A percentile compares a stretch with the other conserved stretches of the same genome.
Conservation (phyloP, 2,888 invertebrate genomes). For the Sceliomorpha sp. region DNA sequence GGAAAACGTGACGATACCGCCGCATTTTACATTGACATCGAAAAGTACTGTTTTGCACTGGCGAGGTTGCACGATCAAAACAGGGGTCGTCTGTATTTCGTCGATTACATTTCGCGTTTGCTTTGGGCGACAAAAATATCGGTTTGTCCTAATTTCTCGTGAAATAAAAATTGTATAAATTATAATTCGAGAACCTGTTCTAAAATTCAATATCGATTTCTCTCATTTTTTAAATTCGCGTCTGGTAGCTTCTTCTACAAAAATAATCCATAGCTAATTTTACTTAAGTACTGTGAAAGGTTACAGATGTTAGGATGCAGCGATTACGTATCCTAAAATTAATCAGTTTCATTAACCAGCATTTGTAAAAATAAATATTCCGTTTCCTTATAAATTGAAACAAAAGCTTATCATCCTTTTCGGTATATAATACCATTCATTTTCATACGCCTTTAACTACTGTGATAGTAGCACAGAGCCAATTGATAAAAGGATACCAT, state of each 20-base stretch:
- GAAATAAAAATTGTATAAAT: too few species aligned
- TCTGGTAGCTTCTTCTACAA: too few species aligned
- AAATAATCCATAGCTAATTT: too few species aligned
- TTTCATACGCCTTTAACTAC: conserved; percentile 17
- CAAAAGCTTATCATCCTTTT: neutral
- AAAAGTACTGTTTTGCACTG: conserved; percentile 5
- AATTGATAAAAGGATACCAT: conserved; percentile 24
- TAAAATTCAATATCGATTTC: too few species aligned
- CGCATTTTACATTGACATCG: conserved; percentile 3
- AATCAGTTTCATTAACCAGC: neutral
- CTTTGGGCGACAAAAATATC: too few species aligned
- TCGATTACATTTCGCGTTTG: conserved; percentile 6
- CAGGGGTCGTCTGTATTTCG: conserved; percentile 15
- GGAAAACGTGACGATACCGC: conserved; percentile 34
- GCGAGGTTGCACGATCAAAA: neutral
- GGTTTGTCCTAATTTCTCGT: too few species aligned
- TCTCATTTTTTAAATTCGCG: too few species aligned
- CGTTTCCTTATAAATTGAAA: neutral
- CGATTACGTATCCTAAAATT: too few species aligned
- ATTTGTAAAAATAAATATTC: neutral
- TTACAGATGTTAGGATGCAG: too few species aligned
- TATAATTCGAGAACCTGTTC: too few species aligned
- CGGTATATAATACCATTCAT: conserved; percentile 9
- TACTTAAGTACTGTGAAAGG: too few species aligned
- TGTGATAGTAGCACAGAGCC: conserved; percentile 9